phyloP scores from a whole-genome alignment of 2,797 vertebrate species.

The Sebastes itinus region DNA sequence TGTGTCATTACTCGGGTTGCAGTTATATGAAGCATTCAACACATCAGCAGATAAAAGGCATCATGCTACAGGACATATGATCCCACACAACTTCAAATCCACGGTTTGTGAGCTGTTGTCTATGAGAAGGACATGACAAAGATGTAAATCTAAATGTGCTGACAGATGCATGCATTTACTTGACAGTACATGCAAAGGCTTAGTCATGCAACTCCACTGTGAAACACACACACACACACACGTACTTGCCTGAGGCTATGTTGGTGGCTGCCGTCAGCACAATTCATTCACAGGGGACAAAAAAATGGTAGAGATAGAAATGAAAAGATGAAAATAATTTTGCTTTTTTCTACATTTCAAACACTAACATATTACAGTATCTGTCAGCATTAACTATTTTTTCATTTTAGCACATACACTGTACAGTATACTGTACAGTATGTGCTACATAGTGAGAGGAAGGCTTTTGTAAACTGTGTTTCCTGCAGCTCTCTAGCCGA shows the following conservation, averaged over 20 bases:
- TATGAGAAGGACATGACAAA: constrained; percentile 14
- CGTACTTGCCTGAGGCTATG: constrained; percentile 9
- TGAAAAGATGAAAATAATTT: not conserved
- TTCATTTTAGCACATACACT: not conserved
- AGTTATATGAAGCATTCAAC: constrained; percentile 2
- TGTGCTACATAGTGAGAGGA: not conserved
- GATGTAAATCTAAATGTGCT: constrained; percentile 31
- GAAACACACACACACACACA: constrained; percentile 5
- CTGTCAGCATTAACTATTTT: not conserved
- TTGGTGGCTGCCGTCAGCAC: constrained; percentile 31
- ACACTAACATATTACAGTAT: not conserved
- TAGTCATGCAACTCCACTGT: constrained; percentile 61
- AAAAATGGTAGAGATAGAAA: not conserved
- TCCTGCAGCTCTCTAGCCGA: not conserved
- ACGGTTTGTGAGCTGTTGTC: not conserved
- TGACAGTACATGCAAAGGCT: constrained; percentile 55
- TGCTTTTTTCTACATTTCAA: not conserved
- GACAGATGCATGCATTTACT: constrained; percentile 51
- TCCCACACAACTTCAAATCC: constrained; percentile 5
- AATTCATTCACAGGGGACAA: constrained; percentile 7
- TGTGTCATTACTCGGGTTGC: not conserved
- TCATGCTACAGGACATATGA: not conserved
- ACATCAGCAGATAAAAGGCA: not conserved
- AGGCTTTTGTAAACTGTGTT: not conserved
- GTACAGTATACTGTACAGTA: not conserved